Percentiles rank a stretch among this genome's conserved stretches.
phyloP scores from a whole-genome alignment of 2,113 vertebrate genomes.

The Orcinus orca region DNA sequence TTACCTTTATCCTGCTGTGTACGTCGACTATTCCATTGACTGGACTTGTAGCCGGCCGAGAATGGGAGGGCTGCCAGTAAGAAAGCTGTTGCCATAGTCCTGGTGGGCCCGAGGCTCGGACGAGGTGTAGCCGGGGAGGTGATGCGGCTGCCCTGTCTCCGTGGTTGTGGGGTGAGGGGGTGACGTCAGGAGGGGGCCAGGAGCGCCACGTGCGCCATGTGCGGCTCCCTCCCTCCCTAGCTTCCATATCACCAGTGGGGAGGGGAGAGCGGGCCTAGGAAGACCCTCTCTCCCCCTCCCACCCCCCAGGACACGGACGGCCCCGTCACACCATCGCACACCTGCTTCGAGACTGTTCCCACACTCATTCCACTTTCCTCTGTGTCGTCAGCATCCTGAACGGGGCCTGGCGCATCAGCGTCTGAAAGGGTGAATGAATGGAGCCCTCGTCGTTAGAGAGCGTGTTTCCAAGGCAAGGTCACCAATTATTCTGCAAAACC shows the following conservation, averaged over 20 bases:
- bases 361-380: not conserved
- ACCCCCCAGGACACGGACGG: no score
- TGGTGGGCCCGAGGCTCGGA: not conserved
- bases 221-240: not conserved
- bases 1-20: not conserved
- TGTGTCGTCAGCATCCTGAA: not conserved
- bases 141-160: not conserved
- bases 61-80: not conserved
- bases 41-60: not conserved
- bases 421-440: not conserved
- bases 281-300: not conserved
- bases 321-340: not conserved
- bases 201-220: rapidly evolving
- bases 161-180: not conserved
- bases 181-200: not conserved
- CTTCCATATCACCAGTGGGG: not conserved
- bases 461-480: not conserved
- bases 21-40: not conserved
- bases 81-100: not conserved
- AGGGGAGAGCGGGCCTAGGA: not conserved
- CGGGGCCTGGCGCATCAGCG: not conserved
- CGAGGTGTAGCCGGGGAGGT: not conserved
- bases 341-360: not conserved
- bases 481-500: not conserved
- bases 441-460: not conserved